A percentile compares a stretch with the other conserved stretches of the same genome.
These are phyloP conservation scores for Eretmocerus hayati DNA, from an alignment of 2,888 invertebrate species.

Conservation along the genomic window DNA sequence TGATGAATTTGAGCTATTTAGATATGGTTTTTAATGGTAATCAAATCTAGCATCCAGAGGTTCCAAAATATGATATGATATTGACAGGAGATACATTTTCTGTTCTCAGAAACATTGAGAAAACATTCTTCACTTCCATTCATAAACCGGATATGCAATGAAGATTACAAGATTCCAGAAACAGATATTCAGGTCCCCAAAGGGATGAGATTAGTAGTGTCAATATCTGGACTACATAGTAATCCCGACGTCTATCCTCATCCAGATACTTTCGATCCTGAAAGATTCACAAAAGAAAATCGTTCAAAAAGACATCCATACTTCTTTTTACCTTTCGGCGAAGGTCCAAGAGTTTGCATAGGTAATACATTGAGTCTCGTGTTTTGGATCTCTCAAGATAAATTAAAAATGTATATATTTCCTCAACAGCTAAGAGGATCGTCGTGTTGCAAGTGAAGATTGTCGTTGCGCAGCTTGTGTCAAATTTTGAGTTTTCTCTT, in stretches of 20 bases:
- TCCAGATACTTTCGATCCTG: conserved; percentile 51
- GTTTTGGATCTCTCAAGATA: no score
- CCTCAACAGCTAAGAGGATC: conserved; percentile 19
- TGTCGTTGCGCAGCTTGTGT: conserved; percentile 14
- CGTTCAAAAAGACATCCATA: conserved; percentile 31
- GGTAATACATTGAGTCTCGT: conserved; percentile 27
- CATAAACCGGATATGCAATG: conserved; percentile 41
- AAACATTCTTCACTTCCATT: conserved; percentile 42
- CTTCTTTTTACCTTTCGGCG: conserved; percentile 36
- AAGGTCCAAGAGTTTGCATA: conserved; percentile 38
- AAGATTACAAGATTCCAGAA: conserved; percentile 30
- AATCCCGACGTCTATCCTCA: conserved; percentile 49
- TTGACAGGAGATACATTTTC: no score
- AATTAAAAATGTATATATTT: no score
- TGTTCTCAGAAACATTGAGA: conserved; percentile 37
- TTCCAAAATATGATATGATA: no score
- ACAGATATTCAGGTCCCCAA: conserved; percentile 27
- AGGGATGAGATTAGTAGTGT: conserved; percentile 39
- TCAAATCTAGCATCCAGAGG: no score
- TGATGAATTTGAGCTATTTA: conserved; percentile 47
- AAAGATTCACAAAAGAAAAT: conserved; percentile 46
- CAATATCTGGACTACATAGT: conserved; percentile 45
- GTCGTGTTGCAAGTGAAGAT: conserved; percentile 22
- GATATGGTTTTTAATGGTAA: conserved; percentile 46
- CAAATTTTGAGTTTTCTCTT: conserved; percentile 12